Conservation (phyloP, 2,113 vertebrate genomes). For the Chitala chitala region DNA sequence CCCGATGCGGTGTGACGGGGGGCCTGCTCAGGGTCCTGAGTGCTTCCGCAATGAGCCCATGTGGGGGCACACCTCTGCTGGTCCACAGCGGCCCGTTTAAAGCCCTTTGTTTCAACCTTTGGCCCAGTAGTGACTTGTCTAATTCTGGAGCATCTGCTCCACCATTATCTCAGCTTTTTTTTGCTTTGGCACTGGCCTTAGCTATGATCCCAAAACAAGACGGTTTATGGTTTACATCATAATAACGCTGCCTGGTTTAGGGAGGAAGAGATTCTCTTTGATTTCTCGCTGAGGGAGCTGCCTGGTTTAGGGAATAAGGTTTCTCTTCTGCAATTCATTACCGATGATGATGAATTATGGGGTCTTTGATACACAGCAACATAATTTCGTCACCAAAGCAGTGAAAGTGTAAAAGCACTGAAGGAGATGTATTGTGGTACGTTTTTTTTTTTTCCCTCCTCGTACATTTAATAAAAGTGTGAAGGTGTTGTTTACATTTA, state of each 20-base stretch:
- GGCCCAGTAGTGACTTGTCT: slow-evolving; percentile 16
- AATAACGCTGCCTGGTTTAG: background rate
- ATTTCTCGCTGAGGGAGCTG: no score
- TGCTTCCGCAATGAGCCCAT: background rate
- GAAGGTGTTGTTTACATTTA: background rate
- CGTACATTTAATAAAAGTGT: slow-evolving; percentile 4
- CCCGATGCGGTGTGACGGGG: slow-evolving; percentile 29
- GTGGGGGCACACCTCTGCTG: slow-evolving; percentile 4
- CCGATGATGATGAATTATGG: background rate
- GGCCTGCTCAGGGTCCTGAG: slow-evolving; percentile 30
- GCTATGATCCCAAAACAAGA: background rate
- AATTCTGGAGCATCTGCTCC: slow-evolving; percentile 21
- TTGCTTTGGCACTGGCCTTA: background rate
- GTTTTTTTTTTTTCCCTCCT: background rate
- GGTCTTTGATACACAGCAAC: background rate
- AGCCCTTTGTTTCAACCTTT: slow-evolving; percentile 25
- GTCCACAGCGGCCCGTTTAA: background rate
- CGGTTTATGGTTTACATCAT: background rate
- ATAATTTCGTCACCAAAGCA: background rate
- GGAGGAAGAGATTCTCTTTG: background rate
- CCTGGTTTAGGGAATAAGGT: background rate
- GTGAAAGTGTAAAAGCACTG: background rate
- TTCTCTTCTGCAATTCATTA: background rate
- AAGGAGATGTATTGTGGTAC: background rate
- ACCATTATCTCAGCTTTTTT: background rate